Evolutionary conservation across 2,797 vertebrate genomes (phyloP).

Genomic region (Bryconaethiops microstoma): DNA sequence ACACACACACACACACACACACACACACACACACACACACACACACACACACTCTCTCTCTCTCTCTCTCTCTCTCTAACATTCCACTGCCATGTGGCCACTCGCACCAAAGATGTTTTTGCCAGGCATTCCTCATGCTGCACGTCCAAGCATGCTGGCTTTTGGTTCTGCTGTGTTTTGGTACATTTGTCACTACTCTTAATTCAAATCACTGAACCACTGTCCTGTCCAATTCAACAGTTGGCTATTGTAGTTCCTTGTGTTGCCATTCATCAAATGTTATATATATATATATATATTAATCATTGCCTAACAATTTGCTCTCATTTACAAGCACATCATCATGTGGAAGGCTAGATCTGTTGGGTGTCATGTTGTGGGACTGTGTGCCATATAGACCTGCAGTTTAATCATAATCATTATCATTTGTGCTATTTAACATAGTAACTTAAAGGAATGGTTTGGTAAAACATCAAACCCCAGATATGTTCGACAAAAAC

Average conservation of each 20-base stretch:
- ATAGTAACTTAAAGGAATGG: too few relatives aligned
- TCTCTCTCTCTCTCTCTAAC: too few relatives aligned
- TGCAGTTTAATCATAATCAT: too few relatives aligned
- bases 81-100: constrained; percentile 5
- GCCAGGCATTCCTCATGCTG: constrained; percentile 20
- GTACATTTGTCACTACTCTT: background rate
- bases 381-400: too few relatives aligned
- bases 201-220: background rate
- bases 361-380: too few relatives aligned
- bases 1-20: background rate
- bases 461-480: too few relatives aligned
- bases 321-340: too few relatives aligned
- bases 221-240: background rate
- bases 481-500: too few relatives aligned
- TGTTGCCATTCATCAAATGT: background rate
- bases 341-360: too few relatives aligned
- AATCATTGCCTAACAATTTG: background rate
- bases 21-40: background rate
- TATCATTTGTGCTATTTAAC: too few relatives aligned
- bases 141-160: constrained; percentile 34
- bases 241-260: background rate
- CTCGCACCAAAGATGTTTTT: background rate
- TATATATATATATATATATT: background rate
- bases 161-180: constrained; percentile 29
- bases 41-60: background rate